Evolutionary conservation across 2,113 vertebrate species (phyloP), one percentile per base, ranked within the genome.

Genomic region (Engystomops pustulosus): DNA sequence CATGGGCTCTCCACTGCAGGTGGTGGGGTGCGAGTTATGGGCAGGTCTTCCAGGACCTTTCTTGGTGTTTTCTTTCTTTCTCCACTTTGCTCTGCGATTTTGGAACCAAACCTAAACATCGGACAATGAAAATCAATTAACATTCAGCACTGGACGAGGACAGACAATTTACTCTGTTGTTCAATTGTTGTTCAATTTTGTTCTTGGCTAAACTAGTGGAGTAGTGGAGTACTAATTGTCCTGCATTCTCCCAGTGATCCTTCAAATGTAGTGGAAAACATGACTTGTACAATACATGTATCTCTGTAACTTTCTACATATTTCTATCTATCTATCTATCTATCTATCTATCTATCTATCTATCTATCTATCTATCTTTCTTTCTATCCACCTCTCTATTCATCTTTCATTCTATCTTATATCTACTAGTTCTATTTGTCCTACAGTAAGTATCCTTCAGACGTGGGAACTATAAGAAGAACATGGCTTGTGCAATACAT

Each of bases 41-140:
- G 98, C 98, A 41, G 98, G 97, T 91, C 98, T 91, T 83, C 98
- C 98, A 0, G 98, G 97, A 67, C 98, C 98, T 38, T 99, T 99
- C 93, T 99, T 99, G 14, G 98, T 99, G 91, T 99, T 99, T 70
- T 99, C 98, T 88, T 99, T 99, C 93, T 99, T 99, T 88, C 98
- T 94, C 97, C 98, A 99, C 87, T 99, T 99, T 87, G 98, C 98
- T 88, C 98, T 94, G 85, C 98, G 98, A 86, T 98, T 99, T 93
- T 99, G 97, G 92, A 99, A 99, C 98, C 98, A 99, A 27, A 99
- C 98, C 98, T 99, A 91, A 87, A 92, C 87, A 94, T 86, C 89
- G 91, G 90, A 87, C 55, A 91, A 92, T 84, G 85, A 92, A 86
- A 91, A 91, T 89, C 88, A 87, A 81, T 91, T 90, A 93, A 84